These are phyloP conservation scores for Caenorhabditis briggsae DNA, from an alignment of 1,140 invertebrate genomes.

Conservation along the genomic window DNA sequence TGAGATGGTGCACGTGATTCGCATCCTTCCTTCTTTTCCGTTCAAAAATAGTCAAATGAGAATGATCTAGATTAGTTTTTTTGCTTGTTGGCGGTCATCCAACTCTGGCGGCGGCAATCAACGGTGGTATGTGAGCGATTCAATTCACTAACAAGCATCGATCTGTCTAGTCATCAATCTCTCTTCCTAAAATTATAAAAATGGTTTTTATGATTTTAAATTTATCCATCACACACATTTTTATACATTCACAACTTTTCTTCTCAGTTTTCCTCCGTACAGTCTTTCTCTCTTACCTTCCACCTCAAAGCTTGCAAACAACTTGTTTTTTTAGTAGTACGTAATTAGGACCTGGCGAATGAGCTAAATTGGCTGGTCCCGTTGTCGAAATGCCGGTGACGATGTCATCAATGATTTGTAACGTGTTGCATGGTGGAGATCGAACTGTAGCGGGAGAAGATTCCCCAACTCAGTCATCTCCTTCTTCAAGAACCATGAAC, in stretches of 20 bases:
- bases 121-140: background rate
- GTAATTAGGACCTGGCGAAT: slow-evolving; percentile 48
- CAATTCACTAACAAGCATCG: slow-evolving; percentile 4
- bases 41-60: slow-evolving; percentile 23
- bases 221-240: too few relatives aligned
- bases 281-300: background rate
- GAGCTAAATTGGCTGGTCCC: background rate
- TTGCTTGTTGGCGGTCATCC: slow-evolving; percentile 14
- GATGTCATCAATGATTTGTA: slow-evolving; percentile 9
- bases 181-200: too few relatives aligned
- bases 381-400: background rate
- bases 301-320: too few relatives aligned
- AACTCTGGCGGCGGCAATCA: background rate
- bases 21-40: background rate
- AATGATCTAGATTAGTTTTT: slow-evolving; percentile 43
- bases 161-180: background rate
- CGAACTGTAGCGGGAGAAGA: background rate
- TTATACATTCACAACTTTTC: too few relatives aligned
- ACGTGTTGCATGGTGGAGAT: slow-evolving; percentile 15
- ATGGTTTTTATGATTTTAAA: too few relatives aligned
- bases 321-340: background rate
- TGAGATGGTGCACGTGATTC: slow-evolving; percentile 28
- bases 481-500: background rate
- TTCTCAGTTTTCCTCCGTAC: too few relatives aligned
- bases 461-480: background rate